These are phyloP conservation scores for Hemichromis elongatus DNA, from an alignment of 2,113 vertebrate species.

Conservation along the genomic window DNA sequence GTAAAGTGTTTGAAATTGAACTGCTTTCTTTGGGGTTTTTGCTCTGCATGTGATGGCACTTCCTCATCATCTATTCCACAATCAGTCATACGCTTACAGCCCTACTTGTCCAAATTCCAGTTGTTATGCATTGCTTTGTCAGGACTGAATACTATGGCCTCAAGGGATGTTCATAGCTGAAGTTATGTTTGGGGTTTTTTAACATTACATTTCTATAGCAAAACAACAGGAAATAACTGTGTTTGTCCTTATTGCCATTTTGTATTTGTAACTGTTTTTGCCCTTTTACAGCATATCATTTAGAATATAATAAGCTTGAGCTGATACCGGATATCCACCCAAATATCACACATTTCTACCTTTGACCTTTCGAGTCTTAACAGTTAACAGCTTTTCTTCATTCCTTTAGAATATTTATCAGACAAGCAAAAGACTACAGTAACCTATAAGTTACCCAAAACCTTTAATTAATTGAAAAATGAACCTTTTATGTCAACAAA, in stretches of 20 bases:
- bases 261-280: background rate
- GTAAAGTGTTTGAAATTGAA: slow-evolving; percentile 18
- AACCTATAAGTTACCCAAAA: background rate
- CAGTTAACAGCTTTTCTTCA: background rate
- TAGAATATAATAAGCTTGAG: background rate
- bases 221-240: background rate
- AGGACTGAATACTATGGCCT: background rate
- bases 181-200: background rate
- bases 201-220: background rate
- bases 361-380: background rate
- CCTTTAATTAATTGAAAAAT: background rate
- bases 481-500: background rate
- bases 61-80: slow-evolving; percentile 6
- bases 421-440: background rate
- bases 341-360: background rate
- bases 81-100: background rate
- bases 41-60: background rate
- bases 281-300: background rate
- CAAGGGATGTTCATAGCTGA: background rate
- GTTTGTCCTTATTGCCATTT: background rate
- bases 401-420: background rate
- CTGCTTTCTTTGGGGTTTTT: background rate
- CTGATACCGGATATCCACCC: background rate
- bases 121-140: slow-evolving; percentile 5
- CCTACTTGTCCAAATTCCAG: background rate